Evolutionary conservation across 2,113 vertebrate species (phyloP), one percentile per base, ranked within the genome.

Genomic region (Rhadina sibilatrix): DNA sequence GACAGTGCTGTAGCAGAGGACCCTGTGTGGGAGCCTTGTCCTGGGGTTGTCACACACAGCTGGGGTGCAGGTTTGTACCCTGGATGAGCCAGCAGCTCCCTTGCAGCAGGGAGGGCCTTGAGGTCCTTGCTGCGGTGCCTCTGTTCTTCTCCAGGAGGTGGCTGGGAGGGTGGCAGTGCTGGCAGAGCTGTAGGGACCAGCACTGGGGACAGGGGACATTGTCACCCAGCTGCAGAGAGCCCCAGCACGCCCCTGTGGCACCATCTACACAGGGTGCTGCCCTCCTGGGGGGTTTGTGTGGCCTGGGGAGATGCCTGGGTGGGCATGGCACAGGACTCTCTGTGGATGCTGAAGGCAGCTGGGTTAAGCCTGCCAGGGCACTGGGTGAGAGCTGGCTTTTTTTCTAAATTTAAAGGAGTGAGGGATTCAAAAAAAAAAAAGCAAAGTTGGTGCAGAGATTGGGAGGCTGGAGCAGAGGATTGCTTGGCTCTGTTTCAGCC

Each of bases 351-450:
- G 46, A 31, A 53, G 59, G 54, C 82, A 84, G 52, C 52, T 5
- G 2, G 47, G 33, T 23, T 15, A 9, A 53, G 14, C 47, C 47
- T 87, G 40, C 2, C 5, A 25, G 40, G 44, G 28, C 54, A 3
- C 5, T 52, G 81, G 17, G 13, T 3, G 24, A 65, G 25, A 91
- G 20, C 25, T 81, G 38, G 30, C 19, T n/a, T 40, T 65, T 63
- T 83, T 31, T 18, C 38, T 64, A 18, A 35, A 16, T 47, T 4
- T 16, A 72, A 91, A 40, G 6, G 15, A 14, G 24, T 12, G 15
- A 5, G 28, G 4, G 12, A 11, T 38, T 37, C 0, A n/a, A n/a
- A n/a, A 3, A 9, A 11, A 23, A 1, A 2, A 35, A 46, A 24
- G 4, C n/a, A 12, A 44, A 42, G 13, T 7, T 47, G 70, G 21